A percentile compares a stretch with the other conserved stretches of the same genome.
Evolutionary conservation across 2,113 vertebrate species (phyloP).

Genomic region (Boulengeromyrus knoepffleri): DNA sequence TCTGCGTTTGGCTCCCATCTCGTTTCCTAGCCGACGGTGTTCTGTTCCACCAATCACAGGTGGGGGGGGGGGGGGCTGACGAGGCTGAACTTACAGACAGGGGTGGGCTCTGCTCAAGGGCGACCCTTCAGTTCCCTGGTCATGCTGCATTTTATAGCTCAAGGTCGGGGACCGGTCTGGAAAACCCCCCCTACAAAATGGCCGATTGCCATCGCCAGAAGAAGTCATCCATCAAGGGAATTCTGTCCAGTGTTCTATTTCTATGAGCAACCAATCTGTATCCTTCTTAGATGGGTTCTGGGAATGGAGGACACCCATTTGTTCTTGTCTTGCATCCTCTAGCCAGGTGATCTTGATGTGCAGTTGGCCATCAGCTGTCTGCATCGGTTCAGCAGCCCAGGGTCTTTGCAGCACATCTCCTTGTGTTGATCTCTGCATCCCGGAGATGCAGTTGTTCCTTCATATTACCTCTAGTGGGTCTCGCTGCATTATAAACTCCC

Average conservation of each 20-base stretch:
- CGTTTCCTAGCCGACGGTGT: neutral
- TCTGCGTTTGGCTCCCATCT: neutral
- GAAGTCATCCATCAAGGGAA: neutral
- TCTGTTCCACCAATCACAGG: neutral
- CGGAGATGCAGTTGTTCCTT: neutral
- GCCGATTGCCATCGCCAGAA: neutral
- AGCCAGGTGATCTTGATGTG: neutral
- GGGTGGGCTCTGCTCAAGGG: neutral
- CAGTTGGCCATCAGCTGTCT: neutral
- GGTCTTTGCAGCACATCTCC: neutral
- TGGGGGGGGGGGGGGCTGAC: neutral
- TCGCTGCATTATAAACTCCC: neutral
- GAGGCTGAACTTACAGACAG: neutral
- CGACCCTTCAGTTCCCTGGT: neutral
- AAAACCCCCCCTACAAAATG: neutral
- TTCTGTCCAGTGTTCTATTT: neutral
- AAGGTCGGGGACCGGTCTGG: neutral
- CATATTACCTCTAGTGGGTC: neutral
- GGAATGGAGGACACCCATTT: neutral
- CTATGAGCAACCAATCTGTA: neutral
- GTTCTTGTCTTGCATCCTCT: neutral
- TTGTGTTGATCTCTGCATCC: neutral
- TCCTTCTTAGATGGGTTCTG: neutral
- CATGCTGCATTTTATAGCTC: neutral
- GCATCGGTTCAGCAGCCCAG: neutral